A percentile compares a stretch with the other conserved stretches of the same genome.
phyloP scores from a whole-genome alignment of 2,797 vertebrate species.

The Gallinago solitaria region DNA sequence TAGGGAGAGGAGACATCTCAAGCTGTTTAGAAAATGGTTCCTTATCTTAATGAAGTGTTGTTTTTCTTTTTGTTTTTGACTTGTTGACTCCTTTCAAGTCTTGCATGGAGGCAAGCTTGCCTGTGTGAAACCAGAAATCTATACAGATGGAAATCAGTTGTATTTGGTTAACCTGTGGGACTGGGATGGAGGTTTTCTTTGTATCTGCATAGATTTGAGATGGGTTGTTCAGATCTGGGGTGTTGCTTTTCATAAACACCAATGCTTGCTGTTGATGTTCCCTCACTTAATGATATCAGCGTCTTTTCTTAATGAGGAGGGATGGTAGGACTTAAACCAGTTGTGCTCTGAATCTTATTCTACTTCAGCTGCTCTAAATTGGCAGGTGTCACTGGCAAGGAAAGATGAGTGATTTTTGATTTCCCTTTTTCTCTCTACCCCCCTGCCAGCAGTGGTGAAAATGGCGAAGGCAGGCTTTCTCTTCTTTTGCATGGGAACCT shows the following conservation, averaged over 20 bases:
- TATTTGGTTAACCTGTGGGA: background rate
- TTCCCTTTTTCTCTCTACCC: background rate
- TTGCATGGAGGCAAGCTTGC: background rate
- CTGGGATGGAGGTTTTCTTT: background rate
- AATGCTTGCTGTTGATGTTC: background rate
- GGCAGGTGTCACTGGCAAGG: background rate
- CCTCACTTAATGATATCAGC: background rate
- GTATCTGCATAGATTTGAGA: background rate
- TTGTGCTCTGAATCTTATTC: background rate
- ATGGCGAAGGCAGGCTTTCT: background rate
- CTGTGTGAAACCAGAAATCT: background rate
- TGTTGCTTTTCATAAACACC: background rate
- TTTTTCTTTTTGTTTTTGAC: background rate
- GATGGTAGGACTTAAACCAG: background rate
- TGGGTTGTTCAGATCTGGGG: background rate
- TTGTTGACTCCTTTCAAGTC: background rate
- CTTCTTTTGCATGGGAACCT: background rate
- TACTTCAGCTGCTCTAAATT: background rate
- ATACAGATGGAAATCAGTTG: background rate
- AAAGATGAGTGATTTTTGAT: background rate
- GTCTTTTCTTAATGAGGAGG: background rate
- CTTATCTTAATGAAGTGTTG: background rate
- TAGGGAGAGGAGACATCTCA: background rate
- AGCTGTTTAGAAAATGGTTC: background rate
- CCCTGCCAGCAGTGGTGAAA: background rate